Percentiles rank a stretch among this genome's conserved stretches.
phyloP scores from a whole-genome alignment of 2,888 invertebrate genomes.

The Sinohyriopsis cumingii region DNA sequence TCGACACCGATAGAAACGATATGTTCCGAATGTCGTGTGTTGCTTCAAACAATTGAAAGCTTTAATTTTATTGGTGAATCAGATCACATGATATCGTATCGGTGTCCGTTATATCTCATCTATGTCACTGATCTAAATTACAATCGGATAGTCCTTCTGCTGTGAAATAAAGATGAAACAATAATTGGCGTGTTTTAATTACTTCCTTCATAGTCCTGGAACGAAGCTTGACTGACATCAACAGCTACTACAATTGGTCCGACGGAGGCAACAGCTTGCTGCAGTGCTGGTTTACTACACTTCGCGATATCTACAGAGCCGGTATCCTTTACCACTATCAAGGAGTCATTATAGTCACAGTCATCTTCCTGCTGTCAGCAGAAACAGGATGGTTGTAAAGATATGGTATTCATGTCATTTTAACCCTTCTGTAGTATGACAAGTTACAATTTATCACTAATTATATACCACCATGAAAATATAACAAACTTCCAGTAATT shows the following conservation, averaged over 20 bases:
- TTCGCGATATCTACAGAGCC: constrained; percentile 53
- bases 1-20: too few species aligned
- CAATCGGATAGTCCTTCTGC: neutral
- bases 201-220: constrained; percentile 56
- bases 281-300: constrained; percentile 46
- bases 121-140: neutral
- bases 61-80: too few species aligned
- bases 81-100: too few species aligned
- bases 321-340: constrained; percentile 48
- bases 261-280: constrained; percentile 49
- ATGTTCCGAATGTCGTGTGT: too few species aligned
- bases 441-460: too few species aligned
- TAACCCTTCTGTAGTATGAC: too few species aligned
- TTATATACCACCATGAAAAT: too few species aligned
- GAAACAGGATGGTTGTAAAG: neutral
- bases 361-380: constrained; percentile 21
- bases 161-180: neutral
- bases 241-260: constrained; percentile 87
- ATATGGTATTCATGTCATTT: neutral
- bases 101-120: too few species aligned
- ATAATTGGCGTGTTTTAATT: neutral
- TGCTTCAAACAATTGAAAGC: too few species aligned
- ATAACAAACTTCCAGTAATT: too few species aligned
- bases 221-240: constrained; percentile 83
- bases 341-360: constrained; percentile 45